Evolutionary conservation across 2,113 vertebrate genomes (phyloP).

Genomic region (Ceyx margarethae): DNA sequence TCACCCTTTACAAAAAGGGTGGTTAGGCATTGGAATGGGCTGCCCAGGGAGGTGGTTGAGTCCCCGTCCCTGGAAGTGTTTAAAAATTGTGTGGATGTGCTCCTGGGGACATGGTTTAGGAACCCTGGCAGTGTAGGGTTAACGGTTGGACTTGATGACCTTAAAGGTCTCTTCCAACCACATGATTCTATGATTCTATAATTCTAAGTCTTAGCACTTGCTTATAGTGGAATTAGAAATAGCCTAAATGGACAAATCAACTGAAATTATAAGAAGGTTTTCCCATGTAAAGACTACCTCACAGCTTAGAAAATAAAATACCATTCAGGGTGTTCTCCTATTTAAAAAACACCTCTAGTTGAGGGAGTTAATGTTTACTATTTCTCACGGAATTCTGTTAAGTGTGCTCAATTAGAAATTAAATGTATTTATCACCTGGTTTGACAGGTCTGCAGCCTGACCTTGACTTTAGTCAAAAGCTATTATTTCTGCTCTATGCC

Average conservation of each 20-base stretch:
- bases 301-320: background rate
- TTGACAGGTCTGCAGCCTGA: background rate
- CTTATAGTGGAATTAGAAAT: background rate
- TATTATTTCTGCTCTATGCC: slow-evolving; percentile 34
- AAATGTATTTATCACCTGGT: slow-evolving; percentile 14
- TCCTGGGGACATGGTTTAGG: no score
- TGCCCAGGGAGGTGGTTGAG: no score
- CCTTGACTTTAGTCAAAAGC: slow-evolving; percentile 32
- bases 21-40: no score
- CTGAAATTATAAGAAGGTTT: background rate
- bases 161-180: no score
- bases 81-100: no score
- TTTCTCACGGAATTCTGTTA: slow-evolving; percentile 2
- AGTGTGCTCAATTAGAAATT: slow-evolving; percentile 1
- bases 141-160: no score
- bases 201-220: background rate
- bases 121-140: no score
- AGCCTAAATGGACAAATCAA: background rate
- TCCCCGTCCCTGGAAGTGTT: no score
- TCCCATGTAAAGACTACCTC: background rate
- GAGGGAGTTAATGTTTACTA: background rate
- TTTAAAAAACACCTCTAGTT: background rate
- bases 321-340: background rate
- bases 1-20: no score
- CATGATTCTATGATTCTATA: no score